Percentiles rank a stretch among this genome's conserved stretches.
phyloP scores from a whole-genome alignment of 1,140 invertebrate genomes.

The Diachasma alloeum region DNA sequence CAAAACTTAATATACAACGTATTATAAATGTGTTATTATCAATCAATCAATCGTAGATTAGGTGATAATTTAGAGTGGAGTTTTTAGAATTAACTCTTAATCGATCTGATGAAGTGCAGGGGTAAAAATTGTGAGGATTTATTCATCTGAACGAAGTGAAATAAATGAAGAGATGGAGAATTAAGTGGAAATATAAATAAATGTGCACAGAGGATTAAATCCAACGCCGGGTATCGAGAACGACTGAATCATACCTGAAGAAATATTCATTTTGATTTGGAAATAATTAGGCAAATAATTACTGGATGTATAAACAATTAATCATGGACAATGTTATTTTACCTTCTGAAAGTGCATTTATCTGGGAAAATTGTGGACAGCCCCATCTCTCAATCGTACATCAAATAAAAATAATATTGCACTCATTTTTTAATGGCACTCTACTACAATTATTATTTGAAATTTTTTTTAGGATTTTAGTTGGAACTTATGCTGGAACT shows the following conservation, averaged over 20 bases:
- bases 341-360: too few relatives aligned
- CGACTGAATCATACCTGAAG: neutral
- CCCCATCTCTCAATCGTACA: too few relatives aligned
- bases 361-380: too few relatives aligned
- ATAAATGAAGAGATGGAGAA: neutral
- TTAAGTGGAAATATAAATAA: neutral
- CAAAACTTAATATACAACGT: neutral
- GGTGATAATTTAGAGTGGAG: neutral
- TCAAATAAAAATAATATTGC: too few relatives aligned
- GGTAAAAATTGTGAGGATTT: neutral
- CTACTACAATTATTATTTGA: too few relatives aligned
- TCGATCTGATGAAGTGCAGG: neutral
- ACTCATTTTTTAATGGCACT: too few relatives aligned
- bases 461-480: too few relatives aligned
- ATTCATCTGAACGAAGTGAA: too few relatives aligned
- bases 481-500: neutral
- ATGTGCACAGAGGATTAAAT: neutral
- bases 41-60: slow-evolving; percentile 6
- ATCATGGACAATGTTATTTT: too few relatives aligned
- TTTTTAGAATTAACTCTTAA: neutral
- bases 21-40: slow-evolving; percentile 5
- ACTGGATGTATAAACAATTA: neutral
- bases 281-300: neutral
- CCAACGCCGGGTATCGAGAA: neutral
- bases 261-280: neutral